Conservation (phyloP, 2,797 vertebrate genomes). For the Etheostoma nigrum region DNA sequence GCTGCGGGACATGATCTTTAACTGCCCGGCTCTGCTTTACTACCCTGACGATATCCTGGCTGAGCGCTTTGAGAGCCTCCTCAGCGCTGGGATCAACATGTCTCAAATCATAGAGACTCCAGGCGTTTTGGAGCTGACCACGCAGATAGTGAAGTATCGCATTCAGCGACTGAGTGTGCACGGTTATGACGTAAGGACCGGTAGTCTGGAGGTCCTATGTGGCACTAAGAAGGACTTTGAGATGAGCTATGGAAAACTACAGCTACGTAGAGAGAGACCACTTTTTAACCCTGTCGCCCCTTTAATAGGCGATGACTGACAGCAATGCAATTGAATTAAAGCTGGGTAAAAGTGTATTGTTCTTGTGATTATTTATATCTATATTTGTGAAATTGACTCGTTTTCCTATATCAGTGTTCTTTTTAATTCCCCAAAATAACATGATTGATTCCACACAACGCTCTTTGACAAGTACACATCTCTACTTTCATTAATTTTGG, state of each 20-base stretch:
- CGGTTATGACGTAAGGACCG: conserved; percentile 85
- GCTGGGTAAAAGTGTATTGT: neutral
- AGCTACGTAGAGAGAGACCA: conserved; percentile 88
- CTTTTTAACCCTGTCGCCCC: conserved; percentile 95
- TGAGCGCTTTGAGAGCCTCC: conserved; percentile 87
- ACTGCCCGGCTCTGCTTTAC: conserved; percentile 92
- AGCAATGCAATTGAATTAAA: neutral
- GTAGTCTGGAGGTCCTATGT: conserved; percentile 86
- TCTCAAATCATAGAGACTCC: conserved; percentile 88
- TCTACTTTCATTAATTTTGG: too few relatives aligned
- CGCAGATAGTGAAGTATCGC: conserved; percentile 90
- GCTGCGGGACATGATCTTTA: conserved; percentile 86
- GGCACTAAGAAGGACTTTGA: conserved; percentile 98
- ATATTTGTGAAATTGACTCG: too few relatives aligned
- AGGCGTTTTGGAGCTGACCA: conserved; percentile 90
- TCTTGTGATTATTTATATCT: conserved; percentile 13
- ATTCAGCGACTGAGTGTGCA: conserved; percentile 86
- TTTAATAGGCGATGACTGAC: conserved; percentile 85
- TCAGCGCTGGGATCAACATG: conserved; percentile 87
- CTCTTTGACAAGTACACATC: too few relatives aligned
- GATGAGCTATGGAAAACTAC: conserved; percentile 86
- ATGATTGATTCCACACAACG: too few relatives aligned
- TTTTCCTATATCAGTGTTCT: too few relatives aligned
- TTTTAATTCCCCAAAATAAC: too few relatives aligned
- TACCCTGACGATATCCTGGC: conserved; percentile 87